Evolutionary conservation across 2,113 vertebrate species (phyloP).

Genomic region (Oryctolagus cuniculus): mOryCun1.1 NC_091432.1:221117001-221117500

Average conservation of each 20-base stretch:
- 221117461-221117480: neutral
- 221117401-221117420: slow-evolving; percentile 15
- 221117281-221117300: neutral
- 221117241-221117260: slow-evolving; percentile 40
- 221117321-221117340: neutral
- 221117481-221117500: neutral
- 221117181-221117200: neutral
- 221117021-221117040: neutral
- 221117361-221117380: neutral
- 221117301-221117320: neutral
- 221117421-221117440: neutral
- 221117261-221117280: slow-evolving; percentile 42
- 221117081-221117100: neutral
- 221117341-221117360: neutral
- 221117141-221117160: neutral
- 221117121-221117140: neutral
- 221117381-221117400: neutral
- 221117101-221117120: neutral
- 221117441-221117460: neutral
- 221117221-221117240: slow-evolving; percentile 29
- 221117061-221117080: neutral
- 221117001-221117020: neutral
- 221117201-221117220: neutral
- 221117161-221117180: neutral
- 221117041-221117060: slow-evolving; percentile 41